phyloP scores from a whole-genome alignment of 1,140 invertebrate species.

The Drosophila navojoa region DNA sequence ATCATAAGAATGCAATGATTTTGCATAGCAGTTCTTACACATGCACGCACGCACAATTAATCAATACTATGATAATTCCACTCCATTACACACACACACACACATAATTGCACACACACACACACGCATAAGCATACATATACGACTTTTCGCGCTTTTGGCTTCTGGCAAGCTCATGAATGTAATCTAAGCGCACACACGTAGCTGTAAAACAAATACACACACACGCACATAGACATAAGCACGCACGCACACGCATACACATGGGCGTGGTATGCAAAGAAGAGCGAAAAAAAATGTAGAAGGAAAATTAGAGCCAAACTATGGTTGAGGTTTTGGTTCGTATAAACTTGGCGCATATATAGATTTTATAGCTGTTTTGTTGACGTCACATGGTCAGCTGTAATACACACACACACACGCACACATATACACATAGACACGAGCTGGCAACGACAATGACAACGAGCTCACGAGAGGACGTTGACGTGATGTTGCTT shows the following conservation, averaged over 20 bases:
- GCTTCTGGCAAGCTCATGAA: slow-evolving; percentile 41
- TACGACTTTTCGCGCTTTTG: slow-evolving; percentile 9
- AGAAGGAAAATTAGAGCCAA: slow-evolving; percentile 7
- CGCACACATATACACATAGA: slow-evolving; percentile 13
- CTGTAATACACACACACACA: slow-evolving; percentile 31
- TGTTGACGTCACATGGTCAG: slow-evolving; percentile 63
- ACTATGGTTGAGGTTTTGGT: slow-evolving; percentile 54
- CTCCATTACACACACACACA: slow-evolving; percentile 40
- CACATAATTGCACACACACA: slow-evolving; percentile 7
- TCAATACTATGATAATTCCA: slow-evolving; percentile 61
- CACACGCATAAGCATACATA: slow-evolving; percentile 1
- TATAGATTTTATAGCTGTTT: slow-evolving; percentile 57
- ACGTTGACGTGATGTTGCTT: slow-evolving; percentile 9
- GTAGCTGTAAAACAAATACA: slow-evolving; percentile 2
- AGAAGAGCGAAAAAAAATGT: slow-evolving; percentile 15
- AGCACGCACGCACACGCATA: slow-evolving; percentile 6
- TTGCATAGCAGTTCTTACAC: slow-evolving; percentile 23
- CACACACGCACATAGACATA: background rate
- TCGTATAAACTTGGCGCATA: slow-evolving; percentile 65
- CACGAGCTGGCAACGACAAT: background rate
- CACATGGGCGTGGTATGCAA: slow-evolving; percentile 65
- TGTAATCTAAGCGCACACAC: slow-evolving; percentile 29
- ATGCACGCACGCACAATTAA: slow-evolving; percentile 52
- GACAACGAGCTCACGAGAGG: slow-evolving; percentile 3
- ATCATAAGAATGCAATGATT: slow-evolving; percentile 7